Conservation (phyloP, 2,888 invertebrate species). For the Parnassius orleans region DNA sequence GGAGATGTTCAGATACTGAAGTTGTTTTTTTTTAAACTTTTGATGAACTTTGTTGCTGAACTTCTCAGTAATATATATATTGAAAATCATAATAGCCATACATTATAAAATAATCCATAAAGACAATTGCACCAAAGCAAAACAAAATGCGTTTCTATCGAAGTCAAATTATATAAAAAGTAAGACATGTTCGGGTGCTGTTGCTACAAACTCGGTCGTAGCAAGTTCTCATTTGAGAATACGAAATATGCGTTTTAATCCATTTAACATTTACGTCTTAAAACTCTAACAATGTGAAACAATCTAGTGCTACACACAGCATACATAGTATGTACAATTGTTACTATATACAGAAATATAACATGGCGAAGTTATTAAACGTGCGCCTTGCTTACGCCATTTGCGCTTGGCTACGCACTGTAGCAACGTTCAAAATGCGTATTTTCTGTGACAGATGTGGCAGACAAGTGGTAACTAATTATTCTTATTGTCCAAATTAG, state of each 20-base stretch:
- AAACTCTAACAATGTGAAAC: constrained; percentile 63
- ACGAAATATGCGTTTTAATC: constrained; percentile 11
- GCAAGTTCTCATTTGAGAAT: constrained; percentile 2
- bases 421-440: constrained; percentile 17
- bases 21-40: not conserved
- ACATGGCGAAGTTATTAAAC: constrained; percentile 55
- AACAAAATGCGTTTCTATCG: constrained; percentile 2
- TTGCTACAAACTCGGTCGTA: not conserved
- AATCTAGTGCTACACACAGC: constrained; percentile 71
- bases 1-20: constrained; percentile 24
- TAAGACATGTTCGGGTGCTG: not conserved
- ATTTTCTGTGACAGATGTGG: constrained; percentile 41
- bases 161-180: not conserved
- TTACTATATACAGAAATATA: constrained; percentile 71
- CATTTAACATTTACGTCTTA: constrained; percentile 46
- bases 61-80: not conserved
- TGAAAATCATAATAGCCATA: constrained; percentile 15
- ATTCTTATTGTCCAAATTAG: constrained; percentile 61
- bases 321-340: constrained; percentile 77
- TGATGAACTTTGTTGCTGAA: not conserved
- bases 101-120: constrained; percentile 35
- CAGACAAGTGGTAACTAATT: constrained; percentile 61
- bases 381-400: constrained; percentile 35
- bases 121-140: constrained; percentile 40
- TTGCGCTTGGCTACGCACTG: not conserved